Conservation (phyloP, 92 coral and sea anemone species). For the Umimayanthus chanpuru region DNA sequence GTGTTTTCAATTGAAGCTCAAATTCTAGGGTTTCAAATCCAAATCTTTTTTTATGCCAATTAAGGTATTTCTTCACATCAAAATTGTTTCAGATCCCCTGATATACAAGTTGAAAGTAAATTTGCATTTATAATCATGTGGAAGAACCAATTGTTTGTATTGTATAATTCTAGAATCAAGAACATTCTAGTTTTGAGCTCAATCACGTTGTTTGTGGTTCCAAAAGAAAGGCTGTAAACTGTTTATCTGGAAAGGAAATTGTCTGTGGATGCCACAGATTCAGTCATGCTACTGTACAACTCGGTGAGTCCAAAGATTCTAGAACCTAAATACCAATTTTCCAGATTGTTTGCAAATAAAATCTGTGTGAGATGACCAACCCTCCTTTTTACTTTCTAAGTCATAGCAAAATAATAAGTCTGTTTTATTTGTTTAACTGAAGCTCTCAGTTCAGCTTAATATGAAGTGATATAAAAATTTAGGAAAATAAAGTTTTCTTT, state of each 20-base stretch:
- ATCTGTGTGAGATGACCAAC: slow-evolving; percentile 18
- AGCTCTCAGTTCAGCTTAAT: neutral
- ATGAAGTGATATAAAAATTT: neutral
- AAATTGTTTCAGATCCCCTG: neutral
- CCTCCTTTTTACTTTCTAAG: neutral
- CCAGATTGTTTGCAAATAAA: slow-evolving; percentile 11
- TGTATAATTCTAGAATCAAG: slow-evolving; percentile 8
- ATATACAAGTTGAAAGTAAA: slow-evolving; percentile 10
- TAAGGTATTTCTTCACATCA: slow-evolving; percentile 3
- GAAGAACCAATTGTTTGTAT: slow-evolving; percentile 21
- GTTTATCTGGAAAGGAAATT: slow-evolving; percentile 9
- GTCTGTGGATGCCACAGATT: neutral
- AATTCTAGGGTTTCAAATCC: neutral
- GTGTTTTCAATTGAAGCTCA: slow-evolving; percentile 17
- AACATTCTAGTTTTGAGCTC: slow-evolving; percentile 1
- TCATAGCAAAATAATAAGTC: slow-evolving; percentile 22
- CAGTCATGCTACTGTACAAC: slow-evolving; percentile 37
- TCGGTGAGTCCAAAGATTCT: slow-evolving; percentile 23
- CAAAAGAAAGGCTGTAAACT: slow-evolving; percentile 6
- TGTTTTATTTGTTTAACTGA: slow-evolving; percentile 9
- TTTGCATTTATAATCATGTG: slow-evolving; percentile 6
- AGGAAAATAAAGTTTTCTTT: neutral
- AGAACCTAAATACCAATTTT: neutral
- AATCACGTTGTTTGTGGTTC: neutral
- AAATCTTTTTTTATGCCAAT: slow-evolving; percentile 8